These are phyloP conservation scores for Nyleta sp. DNA, from an alignment of 2,888 invertebrate genomes.

Conservation along the genomic window DNA sequence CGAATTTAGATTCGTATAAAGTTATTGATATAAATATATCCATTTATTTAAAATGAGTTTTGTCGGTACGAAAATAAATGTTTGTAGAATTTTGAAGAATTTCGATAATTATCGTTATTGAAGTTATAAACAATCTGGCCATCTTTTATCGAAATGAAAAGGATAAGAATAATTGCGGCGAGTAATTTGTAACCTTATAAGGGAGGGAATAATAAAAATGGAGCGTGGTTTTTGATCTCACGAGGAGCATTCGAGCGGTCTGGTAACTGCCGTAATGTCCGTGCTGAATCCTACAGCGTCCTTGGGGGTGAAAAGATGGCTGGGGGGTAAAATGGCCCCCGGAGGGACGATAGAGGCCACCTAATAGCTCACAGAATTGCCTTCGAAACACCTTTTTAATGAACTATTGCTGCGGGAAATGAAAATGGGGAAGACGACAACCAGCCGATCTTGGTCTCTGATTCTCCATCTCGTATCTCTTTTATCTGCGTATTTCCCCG, in stretches of 20 bases:
- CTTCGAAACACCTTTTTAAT: constrained; percentile 90
- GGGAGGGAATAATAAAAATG: constrained; percentile 60
- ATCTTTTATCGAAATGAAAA: constrained; percentile 28
- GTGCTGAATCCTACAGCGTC: constrained; percentile 75
- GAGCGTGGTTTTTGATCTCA: constrained; percentile 66
- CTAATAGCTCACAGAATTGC: constrained; percentile 88
- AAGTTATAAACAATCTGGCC: constrained; percentile 29
- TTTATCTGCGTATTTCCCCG: constrained; percentile 33
- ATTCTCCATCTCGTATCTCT: constrained; percentile 53
- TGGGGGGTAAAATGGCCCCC: constrained; percentile 82
- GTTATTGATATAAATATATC: too few relatives aligned
- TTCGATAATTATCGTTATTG: too few relatives aligned
- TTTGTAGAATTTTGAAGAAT: too few relatives aligned
- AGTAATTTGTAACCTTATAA: constrained; percentile 55
- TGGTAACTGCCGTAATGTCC: constrained; percentile 77
- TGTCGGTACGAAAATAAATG: too few relatives aligned
- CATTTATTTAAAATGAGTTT: too few relatives aligned
- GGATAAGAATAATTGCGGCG: constrained; percentile 60
- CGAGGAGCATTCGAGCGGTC: constrained; percentile 71
- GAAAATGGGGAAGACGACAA: constrained; percentile 82
- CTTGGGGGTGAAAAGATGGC: constrained; percentile 70
- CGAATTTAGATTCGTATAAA: too few relatives aligned
- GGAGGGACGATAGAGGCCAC: constrained; percentile 84
- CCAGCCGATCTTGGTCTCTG: constrained; percentile 58
- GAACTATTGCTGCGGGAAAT: constrained; percentile 85